phyloP scores from a whole-genome alignment of 2,888 invertebrate species.

The Macaria liturata region DNA sequence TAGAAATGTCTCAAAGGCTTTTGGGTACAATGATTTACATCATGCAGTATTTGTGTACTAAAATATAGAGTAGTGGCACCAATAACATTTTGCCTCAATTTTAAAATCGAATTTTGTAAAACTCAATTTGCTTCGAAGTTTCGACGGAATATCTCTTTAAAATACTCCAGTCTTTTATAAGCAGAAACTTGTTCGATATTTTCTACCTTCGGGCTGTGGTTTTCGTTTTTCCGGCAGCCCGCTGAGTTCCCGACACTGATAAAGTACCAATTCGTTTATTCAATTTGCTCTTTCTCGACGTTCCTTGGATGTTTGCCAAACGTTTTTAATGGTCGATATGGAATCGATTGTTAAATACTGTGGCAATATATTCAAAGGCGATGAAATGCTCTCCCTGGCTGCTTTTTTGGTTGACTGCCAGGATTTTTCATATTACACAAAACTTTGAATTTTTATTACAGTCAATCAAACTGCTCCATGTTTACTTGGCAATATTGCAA shows the following conservation, averaged over 20 bases:
- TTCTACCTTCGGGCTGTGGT: constrained; percentile 10
- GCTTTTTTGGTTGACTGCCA: too few relatives aligned
- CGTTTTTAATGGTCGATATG: constrained; percentile 44
- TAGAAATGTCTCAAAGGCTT: too few relatives aligned
- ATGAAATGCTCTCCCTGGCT: background rate
- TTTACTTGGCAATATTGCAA: too few relatives aligned
- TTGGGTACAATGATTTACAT: too few relatives aligned
- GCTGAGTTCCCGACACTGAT: constrained; percentile 42
- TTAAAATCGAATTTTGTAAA: too few relatives aligned
- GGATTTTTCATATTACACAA: too few relatives aligned
- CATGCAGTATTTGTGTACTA: too few relatives aligned
- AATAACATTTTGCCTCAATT: too few relatives aligned
- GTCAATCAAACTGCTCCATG: too few relatives aligned
- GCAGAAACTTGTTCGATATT: constrained; percentile 4
- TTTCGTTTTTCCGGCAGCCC: constrained; percentile 33
- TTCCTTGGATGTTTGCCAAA: constrained; percentile 52
- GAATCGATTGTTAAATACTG: constrained; percentile 39
- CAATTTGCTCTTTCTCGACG: constrained; percentile 47
- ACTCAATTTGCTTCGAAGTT: background rate
- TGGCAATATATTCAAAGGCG: constrained; percentile 17
- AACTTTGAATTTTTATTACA: too few relatives aligned
- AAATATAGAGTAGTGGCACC: too few relatives aligned
- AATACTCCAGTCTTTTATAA: background rate
- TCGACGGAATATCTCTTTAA: background rate
- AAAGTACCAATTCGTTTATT: constrained; percentile 53